Evolutionary conservation across 2,888 invertebrate genomes (phyloP), one percentile per base, ranked within the genome.

Genomic region (Eucera pruinosa): DNA sequence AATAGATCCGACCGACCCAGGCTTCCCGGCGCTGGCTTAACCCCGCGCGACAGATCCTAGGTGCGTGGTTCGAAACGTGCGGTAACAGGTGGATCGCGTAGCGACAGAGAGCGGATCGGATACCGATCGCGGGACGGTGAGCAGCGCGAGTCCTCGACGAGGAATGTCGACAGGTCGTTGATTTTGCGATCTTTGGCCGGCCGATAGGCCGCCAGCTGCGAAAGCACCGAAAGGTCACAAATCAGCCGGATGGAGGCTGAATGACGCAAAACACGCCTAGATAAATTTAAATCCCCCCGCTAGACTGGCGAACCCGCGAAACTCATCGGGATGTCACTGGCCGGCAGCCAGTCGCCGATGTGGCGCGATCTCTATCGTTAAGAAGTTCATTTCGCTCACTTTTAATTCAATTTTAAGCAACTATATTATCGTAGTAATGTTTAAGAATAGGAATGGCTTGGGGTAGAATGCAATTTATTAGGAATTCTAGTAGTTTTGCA

Each of bases 231-330:
- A 82, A 85, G 86, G 84, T 89, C 89, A 89, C 90, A 90, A 90
- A 90, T 90, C 90, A 90, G 87, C 54, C 72, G 83, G 77, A 76
- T 78, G 54, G 77, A 81, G 80, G 81, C 80, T 87, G 89, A 91
- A 89, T 90, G 89, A 91, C 89, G 89, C 88, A 89, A 91, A 90
- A 89, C 87, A 87, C 87, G 89, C 88, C 87, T 90, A 89, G 90
- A 90, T 91, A 91, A 91, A 91, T 90, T 91, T 91, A 91, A 92
- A 90, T 91, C 87, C 88, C 87, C 71, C 43, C 62, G 62, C 61
- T 20, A 62, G 23, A 23, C 66, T 41, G 50, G 30, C 18, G n/a
- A n/a, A 27, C 25, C n/a, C 79, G 79, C 83, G 81, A 87, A 78
- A 85, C 75, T 69, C 68, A 25, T 33, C 68, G 62, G 76, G 76